Base-by-base conservation (phyloP, 1,140 invertebrate species). In the Drosophila sulfurigaster region DNA sequence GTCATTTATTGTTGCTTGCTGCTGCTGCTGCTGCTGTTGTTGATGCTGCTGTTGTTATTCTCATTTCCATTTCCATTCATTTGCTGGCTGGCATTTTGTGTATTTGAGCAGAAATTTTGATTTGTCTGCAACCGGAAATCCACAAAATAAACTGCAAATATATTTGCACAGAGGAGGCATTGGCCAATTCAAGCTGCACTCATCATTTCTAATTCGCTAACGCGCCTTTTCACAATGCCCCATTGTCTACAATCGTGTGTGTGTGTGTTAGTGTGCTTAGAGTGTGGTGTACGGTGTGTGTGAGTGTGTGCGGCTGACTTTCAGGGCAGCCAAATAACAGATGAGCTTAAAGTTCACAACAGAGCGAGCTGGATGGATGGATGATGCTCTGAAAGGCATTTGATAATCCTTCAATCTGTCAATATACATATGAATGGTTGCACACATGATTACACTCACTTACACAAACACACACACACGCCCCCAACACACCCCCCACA, bases 51-150 rank as follows among this genome's bases (percentile, higher is more conserved):
- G 80, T 79, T 87, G 58, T 57, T 63, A 30, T 10, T 20, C 51
- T 83, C 63, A 85, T 81, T 81, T 41, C 6, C 35, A 38, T 38
- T 83, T 89, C 57, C 64, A 78, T 88, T 80, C 74, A 89, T 78
- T 83, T 89, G 81, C 69, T 71, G 77, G 71, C 82, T 79, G 60
- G 60, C 60, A 70, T 83, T 88, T 87, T 87, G 82, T 79, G 77
- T 78, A 72, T 82, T 79, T 88, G 74, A 72, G 83, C 80, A 78
- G 78, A 89, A 89, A 89, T 88, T 88, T 89, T 88, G 85, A 88
- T 89, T 88, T 85, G 85, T 85, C 81, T 89, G 78, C 85, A 88
- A 81, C 78, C 86, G 85, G 81, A 88, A 88, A 89, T 89, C 81
- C 85, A 74, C 85, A 88, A 83, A 89, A 89, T 81, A 88, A 82